Conservation (phyloP, 2,113 vertebrate species). For the Seriola rivoliana region DNA sequence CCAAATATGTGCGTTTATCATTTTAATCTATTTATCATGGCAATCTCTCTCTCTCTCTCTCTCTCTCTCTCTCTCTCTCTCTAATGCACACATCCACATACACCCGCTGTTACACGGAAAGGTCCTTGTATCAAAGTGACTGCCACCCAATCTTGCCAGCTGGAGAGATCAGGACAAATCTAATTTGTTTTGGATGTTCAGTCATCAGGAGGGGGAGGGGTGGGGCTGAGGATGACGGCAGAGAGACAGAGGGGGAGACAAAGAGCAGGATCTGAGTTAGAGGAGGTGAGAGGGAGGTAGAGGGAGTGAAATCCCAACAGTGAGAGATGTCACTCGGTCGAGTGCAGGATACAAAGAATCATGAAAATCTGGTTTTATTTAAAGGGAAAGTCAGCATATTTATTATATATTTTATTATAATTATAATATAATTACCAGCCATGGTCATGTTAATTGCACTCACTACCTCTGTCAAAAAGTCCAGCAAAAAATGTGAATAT, state of each 20-base stretch:
- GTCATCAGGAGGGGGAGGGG: conserved; percentile 15
- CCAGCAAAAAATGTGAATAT: no score
- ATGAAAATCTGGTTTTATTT: no score
- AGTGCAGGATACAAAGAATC: no score
- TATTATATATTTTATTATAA: no score
- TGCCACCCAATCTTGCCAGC: conserved; percentile 40
- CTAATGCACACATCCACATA: background rate
- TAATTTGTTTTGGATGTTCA: conserved; percentile 66
- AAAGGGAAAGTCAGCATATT: no score
- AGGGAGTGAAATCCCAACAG: conserved; percentile 19
- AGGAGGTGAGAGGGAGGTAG: background rate
- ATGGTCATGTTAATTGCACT: no score
- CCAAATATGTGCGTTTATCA: background rate
- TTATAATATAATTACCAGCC: no score
- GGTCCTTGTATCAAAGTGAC: conserved; percentile 26
- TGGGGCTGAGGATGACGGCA: background rate
- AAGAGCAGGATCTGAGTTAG: background rate
- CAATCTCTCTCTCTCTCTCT: background rate
- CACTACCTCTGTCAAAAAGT: no score
- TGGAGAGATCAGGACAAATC: conserved; percentile 68
- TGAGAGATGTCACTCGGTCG: background rate
- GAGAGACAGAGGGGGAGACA: background rate
- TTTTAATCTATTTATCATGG: background rate
- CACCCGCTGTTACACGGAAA: background rate
- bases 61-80: background rate